Evolutionary conservation across 1,140 invertebrate genomes (phyloP).

Genomic region (Phthorimaea operculella): DNA sequence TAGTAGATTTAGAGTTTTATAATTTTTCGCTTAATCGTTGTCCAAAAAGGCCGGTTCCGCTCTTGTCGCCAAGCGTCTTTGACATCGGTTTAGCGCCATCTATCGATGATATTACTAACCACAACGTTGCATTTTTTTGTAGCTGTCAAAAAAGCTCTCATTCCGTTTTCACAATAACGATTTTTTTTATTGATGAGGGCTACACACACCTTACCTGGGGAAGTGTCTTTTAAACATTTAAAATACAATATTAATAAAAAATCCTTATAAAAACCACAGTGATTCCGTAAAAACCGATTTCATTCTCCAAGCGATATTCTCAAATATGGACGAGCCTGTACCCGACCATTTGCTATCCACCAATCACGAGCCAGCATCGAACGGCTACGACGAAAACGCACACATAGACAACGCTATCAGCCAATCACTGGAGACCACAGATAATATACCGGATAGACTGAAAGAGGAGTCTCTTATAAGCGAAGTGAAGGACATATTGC

Average conservation of each 20-base stretch:
- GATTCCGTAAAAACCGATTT: slow-evolving; percentile 72
- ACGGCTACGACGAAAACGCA: slow-evolving; percentile 36
- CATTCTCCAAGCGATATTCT: slow-evolving; percentile 66
- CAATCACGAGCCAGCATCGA: slow-evolving; percentile 26
- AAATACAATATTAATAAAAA: neutral
- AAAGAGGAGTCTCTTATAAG: slow-evolving; percentile 72
- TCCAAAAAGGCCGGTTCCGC: too few relatives aligned
- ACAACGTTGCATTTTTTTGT: too few relatives aligned
- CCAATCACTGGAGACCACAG: slow-evolving; percentile 24
- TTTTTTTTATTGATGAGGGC: too few relatives aligned
- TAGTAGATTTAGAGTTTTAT: too few relatives aligned
- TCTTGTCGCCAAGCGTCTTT: too few relatives aligned
- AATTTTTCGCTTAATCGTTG: too few relatives aligned
- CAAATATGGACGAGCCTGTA: slow-evolving; percentile 32
- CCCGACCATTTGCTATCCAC: neutral
- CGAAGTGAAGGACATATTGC: slow-evolving; percentile 82
- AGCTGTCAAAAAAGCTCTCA: too few relatives aligned
- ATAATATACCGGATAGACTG: slow-evolving; percentile 57
- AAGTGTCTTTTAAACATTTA: too few relatives aligned
- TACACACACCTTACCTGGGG: too few relatives aligned
- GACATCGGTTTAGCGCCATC: too few relatives aligned
- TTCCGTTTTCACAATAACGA: too few relatives aligned
- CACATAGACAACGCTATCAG: slow-evolving; percentile 38
- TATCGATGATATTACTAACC: too few relatives aligned
- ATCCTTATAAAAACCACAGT: slow-evolving; percentile 48